A percentile compares a stretch with the other conserved stretches of the same genome.
Evolutionary conservation across 2,113 vertebrate species (phyloP).

Genomic region (Fukomys damarensis): DNA sequence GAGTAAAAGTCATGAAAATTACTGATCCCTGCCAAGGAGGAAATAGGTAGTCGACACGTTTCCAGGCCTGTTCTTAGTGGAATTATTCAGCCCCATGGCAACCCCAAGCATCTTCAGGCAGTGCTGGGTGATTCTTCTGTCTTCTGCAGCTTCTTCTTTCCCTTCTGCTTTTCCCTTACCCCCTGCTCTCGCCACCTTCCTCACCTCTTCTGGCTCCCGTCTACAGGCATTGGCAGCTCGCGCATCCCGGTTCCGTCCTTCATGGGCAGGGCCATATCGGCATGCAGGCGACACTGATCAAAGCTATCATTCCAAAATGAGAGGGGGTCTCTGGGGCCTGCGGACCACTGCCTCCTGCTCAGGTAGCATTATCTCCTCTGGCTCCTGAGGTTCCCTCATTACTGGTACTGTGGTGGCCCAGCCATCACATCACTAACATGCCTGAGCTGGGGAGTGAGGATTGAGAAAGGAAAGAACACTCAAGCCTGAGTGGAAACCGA

Average conservation of each 20-base stretch:
- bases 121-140: rapidly evolving
- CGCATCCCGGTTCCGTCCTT: not conserved
- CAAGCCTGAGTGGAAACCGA: too few species aligned
- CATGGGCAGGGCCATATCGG: not conserved
- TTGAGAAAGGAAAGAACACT: too few species aligned
- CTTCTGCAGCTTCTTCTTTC: not conserved
- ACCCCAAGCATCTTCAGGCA: not conserved
- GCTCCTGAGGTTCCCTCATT: not conserved
- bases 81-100: not conserved
- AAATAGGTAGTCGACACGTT: not conserved
- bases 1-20: not conserved
- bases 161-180: not conserved
- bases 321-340: not conserved
- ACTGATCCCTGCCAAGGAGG: not conserved
- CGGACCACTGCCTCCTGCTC: not conserved
- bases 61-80: not conserved
- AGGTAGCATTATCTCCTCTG: not conserved
- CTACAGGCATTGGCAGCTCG: not conserved
- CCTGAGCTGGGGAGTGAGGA: too few species aligned
- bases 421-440: too few species aligned
- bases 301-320: not conserved
- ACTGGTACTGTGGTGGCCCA: too few species aligned
- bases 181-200: not conserved
- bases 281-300: not conserved
- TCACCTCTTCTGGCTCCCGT: not conserved